Conservation (phyloP, 2,888 invertebrate species). For the Sarcophaga variegata region DNA sequence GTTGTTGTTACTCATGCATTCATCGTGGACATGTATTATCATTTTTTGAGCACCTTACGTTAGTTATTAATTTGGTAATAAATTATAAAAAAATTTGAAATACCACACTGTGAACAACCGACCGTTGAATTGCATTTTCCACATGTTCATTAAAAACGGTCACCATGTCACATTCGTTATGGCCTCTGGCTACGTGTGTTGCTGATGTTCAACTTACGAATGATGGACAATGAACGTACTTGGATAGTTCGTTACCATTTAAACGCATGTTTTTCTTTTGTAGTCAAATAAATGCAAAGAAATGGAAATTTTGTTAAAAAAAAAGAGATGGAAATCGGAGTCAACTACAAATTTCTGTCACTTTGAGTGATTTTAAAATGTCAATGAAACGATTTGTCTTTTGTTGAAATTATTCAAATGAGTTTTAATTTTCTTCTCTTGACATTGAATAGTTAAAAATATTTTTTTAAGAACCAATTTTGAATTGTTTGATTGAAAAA, state of each 20-base stretch:
- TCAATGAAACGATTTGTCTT: no score
- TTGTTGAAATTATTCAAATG: no score
- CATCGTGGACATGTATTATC: neutral
- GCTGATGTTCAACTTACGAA: neutral
- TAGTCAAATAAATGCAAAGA: no score
- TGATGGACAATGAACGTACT: constrained; percentile 4
- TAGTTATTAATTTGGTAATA: no score
- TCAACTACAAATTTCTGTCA: no score
- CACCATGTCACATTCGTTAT: constrained; percentile 47
- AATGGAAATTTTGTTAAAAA: no score
- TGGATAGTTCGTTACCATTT: neutral
- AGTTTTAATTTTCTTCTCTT: neutral
- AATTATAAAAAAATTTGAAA: neutral
- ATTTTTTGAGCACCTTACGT: neutral
- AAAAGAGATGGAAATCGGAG: no score
- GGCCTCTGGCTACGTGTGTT: constrained; percentile 35
- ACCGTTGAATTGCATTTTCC: neutral
- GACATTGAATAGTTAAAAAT: constrained; percentile 15
- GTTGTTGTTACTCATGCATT: constrained; percentile 27
- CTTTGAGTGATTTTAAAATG: no score
- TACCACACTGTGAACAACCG: constrained; percentile 12
- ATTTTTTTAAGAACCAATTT: no score
- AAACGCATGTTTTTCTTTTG: neutral
- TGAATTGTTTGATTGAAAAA: no score
- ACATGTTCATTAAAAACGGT: constrained; percentile 50